Evolutionary conservation across 2,888 invertebrate genomes (phyloP).

Genomic region (Bursaphelenchus okinawaensis): DNA sequence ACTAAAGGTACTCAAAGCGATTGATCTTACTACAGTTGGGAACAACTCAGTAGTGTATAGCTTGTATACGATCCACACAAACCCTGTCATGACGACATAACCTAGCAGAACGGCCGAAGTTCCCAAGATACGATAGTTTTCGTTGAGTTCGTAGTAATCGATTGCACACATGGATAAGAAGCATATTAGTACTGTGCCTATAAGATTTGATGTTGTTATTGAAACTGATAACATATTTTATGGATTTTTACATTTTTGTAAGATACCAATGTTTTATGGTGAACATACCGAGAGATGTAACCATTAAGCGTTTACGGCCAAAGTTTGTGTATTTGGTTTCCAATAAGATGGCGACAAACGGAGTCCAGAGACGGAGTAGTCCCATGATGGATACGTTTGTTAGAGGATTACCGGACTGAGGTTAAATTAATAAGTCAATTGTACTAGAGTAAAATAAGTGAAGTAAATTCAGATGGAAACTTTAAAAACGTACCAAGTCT

Average conservation of each 20-base stretch:
- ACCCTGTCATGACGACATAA: constrained; percentile 7
- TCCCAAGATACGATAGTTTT: constrained; percentile 15
- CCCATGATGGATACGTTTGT: constrained; percentile 26
- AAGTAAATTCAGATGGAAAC: constrained; percentile 1
- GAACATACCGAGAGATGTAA: constrained; percentile 18
- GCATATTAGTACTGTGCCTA: constrained; percentile 20
- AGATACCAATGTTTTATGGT: no score
- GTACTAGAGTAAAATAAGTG: neutral
- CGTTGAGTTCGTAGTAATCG: constrained; percentile 9
- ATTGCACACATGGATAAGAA: constrained; percentile 25
- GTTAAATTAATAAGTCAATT: neutral
- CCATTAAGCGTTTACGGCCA: constrained; percentile 21
- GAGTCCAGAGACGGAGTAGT: constrained; percentile 24
- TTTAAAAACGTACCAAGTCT: constrained; percentile 20
- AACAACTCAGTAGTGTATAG: constrained; percentile 31
- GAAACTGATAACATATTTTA: neutral
- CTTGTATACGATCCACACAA: constrained; percentile 23
- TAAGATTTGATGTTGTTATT: constrained; percentile 1
- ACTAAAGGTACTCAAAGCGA: constrained; percentile 26
- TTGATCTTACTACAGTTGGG: constrained; percentile 28
- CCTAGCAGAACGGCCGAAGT: constrained; percentile 23
- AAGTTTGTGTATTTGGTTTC: constrained; percentile 19
- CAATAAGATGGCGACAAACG: constrained; percentile 20
- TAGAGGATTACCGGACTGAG: constrained; percentile 25
- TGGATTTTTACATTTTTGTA: no score